Evolutionary conservation across 2,888 invertebrate genomes (phyloP), one percentile per base, ranked within the genome.

Genomic region (Ophraella communa): DNA sequence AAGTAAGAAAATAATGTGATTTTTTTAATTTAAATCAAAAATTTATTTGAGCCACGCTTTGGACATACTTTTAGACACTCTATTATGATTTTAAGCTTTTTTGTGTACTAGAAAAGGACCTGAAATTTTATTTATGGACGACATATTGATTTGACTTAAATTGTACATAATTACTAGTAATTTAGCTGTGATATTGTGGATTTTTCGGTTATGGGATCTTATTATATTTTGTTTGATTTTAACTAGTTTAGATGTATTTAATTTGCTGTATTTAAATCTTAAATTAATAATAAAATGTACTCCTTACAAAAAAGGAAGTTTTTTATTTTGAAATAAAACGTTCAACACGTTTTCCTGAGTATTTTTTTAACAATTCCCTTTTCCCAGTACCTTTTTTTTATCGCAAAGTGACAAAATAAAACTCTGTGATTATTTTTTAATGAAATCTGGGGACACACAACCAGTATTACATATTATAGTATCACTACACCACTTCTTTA

Each of bases 151-250:
- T n/a, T n/a, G n/a, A n/a, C 66, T 65, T 68, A 65, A 47, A 68
- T 68, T 77, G 77, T 79, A 79, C 74, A 79, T 79, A 76, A 63
- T 30, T 60, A 65, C 75, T 81, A 81, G 80, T 80, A 82, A 80
- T 80, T 81, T 82, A 83, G 82, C 83, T 83, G 83, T 83, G 83
- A 83, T 83, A 83, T 82, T 81, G 80, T 76, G 69, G 67, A 71
- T 69, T 69, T 71, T 69, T 55, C 57, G 74, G 74, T 71, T 66
- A 67, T 61, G 72, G 73, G 73, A 39, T 67, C 59, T 64, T 62
- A 66, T 66, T 65, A 51, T 60, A 44, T 24, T 24, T 1, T 63
- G 55, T 66, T 64, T 27, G 17, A 20, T 53, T 57, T 47, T 53
- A 47, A 47, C 35, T 65, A 62, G 39, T 21, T 54, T 64, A 54